These are phyloP conservation scores for Polyommatus icarus DNA, from an alignment of 2,888 invertebrate genomes.

Conservation along the genomic window DNA sequence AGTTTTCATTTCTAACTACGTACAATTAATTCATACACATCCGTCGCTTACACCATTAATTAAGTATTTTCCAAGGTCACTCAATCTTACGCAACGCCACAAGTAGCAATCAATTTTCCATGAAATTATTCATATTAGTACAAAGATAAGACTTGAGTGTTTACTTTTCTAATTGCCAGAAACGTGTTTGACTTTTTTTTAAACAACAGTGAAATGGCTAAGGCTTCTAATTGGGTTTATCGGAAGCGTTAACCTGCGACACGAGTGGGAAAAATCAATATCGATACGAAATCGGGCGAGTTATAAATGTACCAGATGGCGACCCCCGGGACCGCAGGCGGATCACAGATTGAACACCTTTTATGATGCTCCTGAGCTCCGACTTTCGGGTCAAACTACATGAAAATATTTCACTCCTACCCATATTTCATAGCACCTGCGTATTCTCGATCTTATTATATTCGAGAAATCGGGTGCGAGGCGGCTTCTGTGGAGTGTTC, in stretches of 20 bases:
- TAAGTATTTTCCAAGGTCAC: background rate
- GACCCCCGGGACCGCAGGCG: constrained; percentile 2
- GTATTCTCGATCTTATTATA: constrained; percentile 7
- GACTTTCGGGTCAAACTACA: background rate
- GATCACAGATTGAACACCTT: constrained; percentile 23
- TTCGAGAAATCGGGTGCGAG: background rate
- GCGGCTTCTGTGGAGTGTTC: background rate
- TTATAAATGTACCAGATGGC: constrained; percentile 22
- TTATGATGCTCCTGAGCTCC: background rate
- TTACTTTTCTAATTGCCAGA: background rate
- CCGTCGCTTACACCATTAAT: background rate
- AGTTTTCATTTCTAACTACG: background rate
- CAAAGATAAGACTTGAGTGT: background rate
- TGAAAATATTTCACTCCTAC: constrained; percentile 12
- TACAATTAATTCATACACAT: background rate
- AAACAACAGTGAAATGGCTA: background rate
- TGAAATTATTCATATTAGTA: constrained; percentile 11
- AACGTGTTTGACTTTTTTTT: background rate
- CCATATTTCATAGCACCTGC: background rate
- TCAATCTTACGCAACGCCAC: background rate
- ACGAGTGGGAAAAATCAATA: constrained; percentile 19
- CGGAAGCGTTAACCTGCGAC: background rate
- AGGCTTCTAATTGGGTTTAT: background rate
- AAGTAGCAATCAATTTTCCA: constrained; percentile 16
- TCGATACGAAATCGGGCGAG: background rate